phyloP scores from a whole-genome alignment of 2,888 invertebrate genomes.

The Nephrotoma flavescens region DNA sequence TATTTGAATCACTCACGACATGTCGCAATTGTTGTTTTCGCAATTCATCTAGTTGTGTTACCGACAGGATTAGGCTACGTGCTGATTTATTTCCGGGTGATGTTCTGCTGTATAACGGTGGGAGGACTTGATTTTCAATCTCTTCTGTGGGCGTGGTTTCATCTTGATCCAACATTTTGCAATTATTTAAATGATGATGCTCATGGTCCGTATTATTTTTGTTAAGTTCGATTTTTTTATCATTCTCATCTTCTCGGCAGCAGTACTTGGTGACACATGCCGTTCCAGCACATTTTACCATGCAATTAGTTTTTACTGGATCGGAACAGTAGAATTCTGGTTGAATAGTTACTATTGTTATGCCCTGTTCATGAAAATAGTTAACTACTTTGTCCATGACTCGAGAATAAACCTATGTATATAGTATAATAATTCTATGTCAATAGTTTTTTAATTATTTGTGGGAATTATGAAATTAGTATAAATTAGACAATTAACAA shows the following conservation, averaged over 20 bases:
- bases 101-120: not conserved
- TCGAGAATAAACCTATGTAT: constrained; percentile 35
- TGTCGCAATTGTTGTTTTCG: not conserved
- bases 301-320: constrained; percentile 20
- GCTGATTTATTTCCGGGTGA: not conserved
- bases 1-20: not conserved
- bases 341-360: constrained; percentile 71
- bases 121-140: not conserved
- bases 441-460: not conserved
- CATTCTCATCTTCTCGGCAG: constrained; percentile 17
- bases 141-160: not conserved
- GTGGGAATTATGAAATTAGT: not conserved
- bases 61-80: not conserved
- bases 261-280: constrained; percentile 32
- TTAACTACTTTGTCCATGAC: constrained; percentile 47
- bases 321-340: constrained; percentile 52
- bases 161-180: not conserved
- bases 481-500: not conserved
- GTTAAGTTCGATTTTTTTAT: not conserved
- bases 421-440: not conserved
- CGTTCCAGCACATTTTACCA: constrained; percentile 31
- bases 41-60: not conserved
- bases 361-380: constrained; percentile 67
- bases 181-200: not conserved
- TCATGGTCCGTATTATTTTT: not conserved